Conservation (phyloP, 1,140 invertebrate genomes). For the Pygmarrhopalites habei region DNA sequence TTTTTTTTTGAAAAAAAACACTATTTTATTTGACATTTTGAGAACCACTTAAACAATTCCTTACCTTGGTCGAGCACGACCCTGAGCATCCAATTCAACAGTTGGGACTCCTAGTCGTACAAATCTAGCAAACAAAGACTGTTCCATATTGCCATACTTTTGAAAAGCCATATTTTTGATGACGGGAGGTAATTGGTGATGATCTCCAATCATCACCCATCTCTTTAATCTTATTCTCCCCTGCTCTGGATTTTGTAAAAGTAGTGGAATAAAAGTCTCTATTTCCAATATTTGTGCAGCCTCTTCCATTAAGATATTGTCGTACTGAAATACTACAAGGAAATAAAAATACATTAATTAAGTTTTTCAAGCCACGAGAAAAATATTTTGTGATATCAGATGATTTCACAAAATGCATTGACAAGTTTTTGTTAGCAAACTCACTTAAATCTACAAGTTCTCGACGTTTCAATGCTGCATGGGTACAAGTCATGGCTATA, state of each 20-base stretch:
- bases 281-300: slow-evolving; percentile 98
- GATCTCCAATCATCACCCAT: slow-evolving; percentile 97
- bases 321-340: slow-evolving; percentile 77
- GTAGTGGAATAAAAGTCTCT: slow-evolving; percentile 96
- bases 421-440: too few relatives aligned
- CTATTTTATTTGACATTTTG: neutral
- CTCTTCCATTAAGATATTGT: slow-evolving; percentile 99
- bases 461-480: slow-evolving; percentile 92
- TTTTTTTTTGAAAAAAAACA: slow-evolving; percentile 3
- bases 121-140: slow-evolving; percentile 93
- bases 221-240: slow-evolving; percentile 91
- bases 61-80: slow-evolving; percentile 77
- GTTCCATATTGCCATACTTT: slow-evolving; percentile 99
- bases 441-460: slow-evolving; percentile 87
- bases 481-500: slow-evolving; percentile 99
- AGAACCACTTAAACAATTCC: slow-evolving; percentile 13
- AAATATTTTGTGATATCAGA: neutral
- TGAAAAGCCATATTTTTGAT: slow-evolving; percentile 99
- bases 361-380: too few relatives aligned
- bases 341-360: slow-evolving; percentile 19
- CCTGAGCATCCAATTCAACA: slow-evolving; percentile 94
- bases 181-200: slow-evolving; percentile 93
- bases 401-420: neutral
- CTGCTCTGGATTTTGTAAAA: slow-evolving; percentile 95
- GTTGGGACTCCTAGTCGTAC: slow-evolving; percentile 93